Evolutionary conservation across 30 jellyfish, hydroid and myxozoan species (phyloP).

Genomic region (Aurelia sp.): DNA sequence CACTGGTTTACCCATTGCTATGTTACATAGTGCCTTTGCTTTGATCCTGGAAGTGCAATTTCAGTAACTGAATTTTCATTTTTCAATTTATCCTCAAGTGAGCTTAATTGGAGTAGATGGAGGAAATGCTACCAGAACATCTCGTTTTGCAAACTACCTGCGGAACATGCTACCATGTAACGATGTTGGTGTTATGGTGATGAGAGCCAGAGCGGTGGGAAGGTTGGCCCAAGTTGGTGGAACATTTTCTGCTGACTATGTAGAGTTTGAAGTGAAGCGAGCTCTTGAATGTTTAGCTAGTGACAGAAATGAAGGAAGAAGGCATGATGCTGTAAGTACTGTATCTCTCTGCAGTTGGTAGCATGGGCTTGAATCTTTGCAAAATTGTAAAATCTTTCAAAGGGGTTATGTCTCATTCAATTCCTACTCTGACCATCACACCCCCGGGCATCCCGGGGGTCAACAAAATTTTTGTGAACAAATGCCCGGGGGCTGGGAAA

Average conservation of each 20-base stretch:
- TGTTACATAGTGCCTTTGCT: too few species aligned
- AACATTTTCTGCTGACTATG: conserved; percentile 92
- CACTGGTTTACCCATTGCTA: too few species aligned
- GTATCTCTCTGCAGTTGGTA: too few species aligned
- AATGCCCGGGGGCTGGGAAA: too few species aligned
- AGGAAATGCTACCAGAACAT: conserved; percentile 92
- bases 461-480: too few species aligned
- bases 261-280: conserved; percentile 89
- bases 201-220: conserved; percentile 95
- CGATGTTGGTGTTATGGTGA: conserved; percentile 91
- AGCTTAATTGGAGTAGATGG: conserved; percentile 95
- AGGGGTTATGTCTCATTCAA: too few species aligned
- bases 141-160: conserved; percentile 89
- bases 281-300: conserved; percentile 91
- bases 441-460: too few species aligned
- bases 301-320: conserved; percentile 88
- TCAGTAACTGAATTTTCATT: background rate
- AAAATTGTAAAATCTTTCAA: too few species aligned
- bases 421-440: too few species aligned
- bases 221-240: conserved; percentile 96
- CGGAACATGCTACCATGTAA: conserved; percentile 92
- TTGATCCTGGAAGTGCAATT: too few species aligned
- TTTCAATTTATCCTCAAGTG: conserved; percentile 25
- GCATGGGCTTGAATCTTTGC: too few species aligned
- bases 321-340: conserved; percentile 92